Evolutionary conservation across 2,797 vertebrate species (phyloP), one percentile per base, ranked within the genome.

Genomic region (Mus spretus): DNA sequence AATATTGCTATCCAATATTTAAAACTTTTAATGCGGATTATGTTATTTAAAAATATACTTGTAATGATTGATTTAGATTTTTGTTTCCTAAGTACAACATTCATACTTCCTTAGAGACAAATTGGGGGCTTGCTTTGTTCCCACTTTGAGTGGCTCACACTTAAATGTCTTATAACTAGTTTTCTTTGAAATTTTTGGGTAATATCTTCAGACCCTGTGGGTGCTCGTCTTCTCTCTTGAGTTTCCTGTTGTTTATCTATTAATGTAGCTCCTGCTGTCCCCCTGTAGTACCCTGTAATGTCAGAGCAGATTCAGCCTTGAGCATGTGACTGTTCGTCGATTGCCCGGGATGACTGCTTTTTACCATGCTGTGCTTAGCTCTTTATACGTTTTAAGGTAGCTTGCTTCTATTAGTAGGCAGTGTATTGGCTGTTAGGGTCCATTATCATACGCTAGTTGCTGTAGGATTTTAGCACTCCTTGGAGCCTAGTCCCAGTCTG

Each of bases 1-100:
- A 87, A 67, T 17, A 9, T 88, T 90, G 26, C 44, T 40, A 89
- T 85, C 28, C 47, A 83, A 74, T 70, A 28, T 28, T 67, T 88
- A 61, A 55, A 78, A 67, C 14, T 82, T 55, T 82, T 59, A 93
- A 82, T 19, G 57, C n/a, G 26, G 90, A 65, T 87, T 84, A 8
- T 15, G 61, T 50, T 93, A 17, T 3, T 93, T 93, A 74, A 82
- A 59, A 37, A 90, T 28, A n/a, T 90, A 57, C 34, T 40, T 94
- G 44, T 12, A 77, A 74, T 31, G 74, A 89, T 59, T 77, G 19
- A 34, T 84, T 94, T 74, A 47, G 75, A 50, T 61, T 50, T 67
- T 83, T 96, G 26, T 57, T 91, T 89, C 9, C 72, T 67, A 70
- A 61, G n/a, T 67, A 37, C 28, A 75, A 22, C 40, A 75, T 34